Evolutionary conservation across 2,113 vertebrate genomes (phyloP).

Genomic region (Sapajus apella): DNA sequence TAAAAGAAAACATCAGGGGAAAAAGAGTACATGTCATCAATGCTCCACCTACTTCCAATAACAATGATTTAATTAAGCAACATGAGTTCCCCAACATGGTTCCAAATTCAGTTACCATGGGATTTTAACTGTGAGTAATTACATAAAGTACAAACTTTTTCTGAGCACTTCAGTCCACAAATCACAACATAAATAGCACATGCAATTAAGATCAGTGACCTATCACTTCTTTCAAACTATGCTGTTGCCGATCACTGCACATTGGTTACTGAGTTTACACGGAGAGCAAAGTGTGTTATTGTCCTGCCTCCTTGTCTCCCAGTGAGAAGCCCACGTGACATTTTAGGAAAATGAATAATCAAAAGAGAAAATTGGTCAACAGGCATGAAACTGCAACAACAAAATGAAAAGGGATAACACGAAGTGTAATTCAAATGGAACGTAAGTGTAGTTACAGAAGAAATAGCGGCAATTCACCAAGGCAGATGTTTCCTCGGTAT

Average conservation of each 20-base stretch:
- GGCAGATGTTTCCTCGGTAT: not conserved
- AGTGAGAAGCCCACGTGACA: not conserved
- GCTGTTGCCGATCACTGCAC: not conserved
- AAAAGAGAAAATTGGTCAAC: not conserved
- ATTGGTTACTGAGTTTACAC: not conserved
- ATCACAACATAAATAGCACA: not conserved
- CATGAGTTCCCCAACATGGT: too few relatives aligned
- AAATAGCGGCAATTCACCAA: not conserved
- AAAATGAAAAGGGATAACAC: not conserved
- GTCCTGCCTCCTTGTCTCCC: not conserved
- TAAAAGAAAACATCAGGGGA: too few relatives aligned
- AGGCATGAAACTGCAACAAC: not conserved
- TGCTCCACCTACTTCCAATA: too few relatives aligned
- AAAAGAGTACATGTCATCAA: too few relatives aligned
- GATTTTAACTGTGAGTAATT: not conserved
- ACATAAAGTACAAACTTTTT: not conserved
- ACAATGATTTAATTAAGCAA: too few relatives aligned
- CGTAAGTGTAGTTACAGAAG: not conserved
- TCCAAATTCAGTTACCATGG: not conserved
- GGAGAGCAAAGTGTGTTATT: not conserved
- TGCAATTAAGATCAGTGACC: not conserved
- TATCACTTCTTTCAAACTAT: not conserved
- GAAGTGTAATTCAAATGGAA: not conserved
- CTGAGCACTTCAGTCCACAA: not conserved
- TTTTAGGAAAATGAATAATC: not conserved